A percentile compares a stretch with the other conserved stretches of the same genome.
These are phyloP conservation scores for Calidris pugnax DNA, from an alignment of 2,113 vertebrate species.

Conservation along the genomic window DNA sequence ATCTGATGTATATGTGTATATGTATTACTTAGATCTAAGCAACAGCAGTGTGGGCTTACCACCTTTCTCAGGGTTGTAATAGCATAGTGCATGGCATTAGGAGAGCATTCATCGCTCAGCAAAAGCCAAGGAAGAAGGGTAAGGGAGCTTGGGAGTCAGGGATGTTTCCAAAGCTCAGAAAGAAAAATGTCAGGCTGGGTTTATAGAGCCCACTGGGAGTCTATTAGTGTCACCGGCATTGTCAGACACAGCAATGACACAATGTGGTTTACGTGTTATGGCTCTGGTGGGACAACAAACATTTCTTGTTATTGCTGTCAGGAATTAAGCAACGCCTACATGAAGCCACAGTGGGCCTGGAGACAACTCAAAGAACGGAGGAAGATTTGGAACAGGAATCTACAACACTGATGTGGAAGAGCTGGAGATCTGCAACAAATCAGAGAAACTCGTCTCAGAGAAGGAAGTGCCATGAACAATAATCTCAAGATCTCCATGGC, in stretches of 20 bases:
- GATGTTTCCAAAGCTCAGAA: not conserved
- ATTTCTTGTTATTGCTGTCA: not conserved
- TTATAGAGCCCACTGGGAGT: not conserved
- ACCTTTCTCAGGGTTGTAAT: not conserved
- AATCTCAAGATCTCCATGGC: not conserved
- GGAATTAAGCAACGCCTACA: not conserved
- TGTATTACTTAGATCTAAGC: not conserved
- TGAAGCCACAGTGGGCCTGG: not conserved
- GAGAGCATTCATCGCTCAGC: not conserved
- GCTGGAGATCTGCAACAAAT: not conserved
- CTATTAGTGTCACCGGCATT: not conserved
- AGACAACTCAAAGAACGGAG: not conserved
- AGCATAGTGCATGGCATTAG: rapidly evolving
- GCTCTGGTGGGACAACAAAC: not conserved
- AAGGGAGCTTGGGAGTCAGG: not conserved
- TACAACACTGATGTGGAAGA: not conserved
- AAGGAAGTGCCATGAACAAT: not conserved
- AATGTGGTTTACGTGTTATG: not conserved
- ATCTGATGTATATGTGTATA: not conserved
- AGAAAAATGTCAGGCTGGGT: not conserved
- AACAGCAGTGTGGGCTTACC: not conserved
- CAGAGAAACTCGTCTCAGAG: not conserved
- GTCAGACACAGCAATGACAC: not conserved
- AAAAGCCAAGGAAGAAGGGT: not conserved
- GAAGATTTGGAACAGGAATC: not conserved